Evolutionary conservation across 2,888 invertebrate genomes (phyloP).

Genomic region (Zaprionus obscuricornis): DNA sequence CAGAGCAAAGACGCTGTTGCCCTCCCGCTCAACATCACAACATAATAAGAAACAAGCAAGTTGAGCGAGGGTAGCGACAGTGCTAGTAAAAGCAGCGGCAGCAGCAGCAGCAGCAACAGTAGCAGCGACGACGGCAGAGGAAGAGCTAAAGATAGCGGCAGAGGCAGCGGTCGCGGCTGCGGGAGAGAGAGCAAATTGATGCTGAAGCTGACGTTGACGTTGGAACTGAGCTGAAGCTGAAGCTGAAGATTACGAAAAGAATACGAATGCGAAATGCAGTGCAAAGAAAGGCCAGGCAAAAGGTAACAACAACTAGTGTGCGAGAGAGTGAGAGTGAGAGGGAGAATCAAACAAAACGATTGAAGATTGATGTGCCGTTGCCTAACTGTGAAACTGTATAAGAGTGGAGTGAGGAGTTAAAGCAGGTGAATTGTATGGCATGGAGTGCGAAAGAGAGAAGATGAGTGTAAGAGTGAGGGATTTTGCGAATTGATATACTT

Average conservation of each 20-base stretch:
- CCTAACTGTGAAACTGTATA: slow-evolving; percentile 6
- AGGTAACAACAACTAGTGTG: slow-evolving; percentile 6
- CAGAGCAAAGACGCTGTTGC: slow-evolving; percentile 16
- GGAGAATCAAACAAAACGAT: slow-evolving; percentile 19
- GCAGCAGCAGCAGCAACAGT: slow-evolving; percentile 19
- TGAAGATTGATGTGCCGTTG: slow-evolving; percentile 57
- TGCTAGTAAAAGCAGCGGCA: too few species aligned
- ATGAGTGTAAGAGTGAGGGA: neutral
- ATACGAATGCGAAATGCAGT: slow-evolving; percentile 17
- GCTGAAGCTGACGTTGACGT: slow-evolving; percentile 58
- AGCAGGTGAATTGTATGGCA: neutral
- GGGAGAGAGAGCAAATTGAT: slow-evolving; percentile 7
- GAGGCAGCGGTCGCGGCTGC: neutral
- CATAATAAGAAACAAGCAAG: slow-evolving; percentile 14
- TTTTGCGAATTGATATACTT: neutral
- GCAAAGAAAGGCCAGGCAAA: neutral
- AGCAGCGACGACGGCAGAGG: neutral
- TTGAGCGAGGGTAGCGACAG: too few species aligned
- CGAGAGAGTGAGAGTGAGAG: neutral
- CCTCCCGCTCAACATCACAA: slow-evolving; percentile 17
- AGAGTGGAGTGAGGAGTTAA: slow-evolving; percentile 5
- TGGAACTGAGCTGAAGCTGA: slow-evolving; percentile 30
- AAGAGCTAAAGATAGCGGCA: neutral
- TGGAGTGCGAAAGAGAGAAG: slow-evolving; percentile 4
- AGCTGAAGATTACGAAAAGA: slow-evolving; percentile 58